These are phyloP conservation scores for Pica pica DNA, from an alignment of 2,113 vertebrate genomes.

Conservation along the genomic window DNA sequence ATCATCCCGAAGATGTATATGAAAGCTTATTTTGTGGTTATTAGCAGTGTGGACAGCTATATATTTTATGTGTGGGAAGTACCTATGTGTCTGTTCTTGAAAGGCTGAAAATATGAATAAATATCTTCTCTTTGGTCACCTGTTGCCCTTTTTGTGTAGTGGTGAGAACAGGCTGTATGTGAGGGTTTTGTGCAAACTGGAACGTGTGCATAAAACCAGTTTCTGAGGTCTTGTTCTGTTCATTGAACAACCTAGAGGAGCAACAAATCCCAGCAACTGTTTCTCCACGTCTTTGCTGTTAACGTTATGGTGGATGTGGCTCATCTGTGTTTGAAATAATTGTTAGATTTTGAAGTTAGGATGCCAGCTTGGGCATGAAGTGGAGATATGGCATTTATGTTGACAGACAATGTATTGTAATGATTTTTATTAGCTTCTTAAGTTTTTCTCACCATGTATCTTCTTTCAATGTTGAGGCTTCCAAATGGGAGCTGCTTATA, in stretches of 20 bases:
- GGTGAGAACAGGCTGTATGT: not conserved
- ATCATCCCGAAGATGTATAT: not conserved
- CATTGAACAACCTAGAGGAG: not conserved
- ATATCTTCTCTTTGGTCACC: not conserved
- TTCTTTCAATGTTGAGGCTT: not conserved
- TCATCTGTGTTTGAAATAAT: not conserved
- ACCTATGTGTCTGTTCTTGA: not conserved
- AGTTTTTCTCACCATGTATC: not conserved
- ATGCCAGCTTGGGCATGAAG: not conserved
- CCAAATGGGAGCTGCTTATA: not conserved
- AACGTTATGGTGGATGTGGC: not conserved
- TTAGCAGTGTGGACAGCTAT: not conserved
- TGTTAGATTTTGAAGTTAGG: not conserved
- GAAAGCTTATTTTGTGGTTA: not conserved
- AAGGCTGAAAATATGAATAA: not conserved
- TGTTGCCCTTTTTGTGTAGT: not conserved
- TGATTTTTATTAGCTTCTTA: not conserved
- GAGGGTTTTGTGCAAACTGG: not conserved
- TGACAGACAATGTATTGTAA: not conserved
- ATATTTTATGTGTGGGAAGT: not conserved
- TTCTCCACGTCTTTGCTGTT: not conserved
- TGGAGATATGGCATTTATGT: not conserved
- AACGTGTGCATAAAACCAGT: not conserved
- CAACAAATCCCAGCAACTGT: not conserved
- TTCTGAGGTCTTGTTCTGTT: not conserved